Conservation (phyloP, 2,113 vertebrate genomes). For the Mustela nigripes region DNA sequence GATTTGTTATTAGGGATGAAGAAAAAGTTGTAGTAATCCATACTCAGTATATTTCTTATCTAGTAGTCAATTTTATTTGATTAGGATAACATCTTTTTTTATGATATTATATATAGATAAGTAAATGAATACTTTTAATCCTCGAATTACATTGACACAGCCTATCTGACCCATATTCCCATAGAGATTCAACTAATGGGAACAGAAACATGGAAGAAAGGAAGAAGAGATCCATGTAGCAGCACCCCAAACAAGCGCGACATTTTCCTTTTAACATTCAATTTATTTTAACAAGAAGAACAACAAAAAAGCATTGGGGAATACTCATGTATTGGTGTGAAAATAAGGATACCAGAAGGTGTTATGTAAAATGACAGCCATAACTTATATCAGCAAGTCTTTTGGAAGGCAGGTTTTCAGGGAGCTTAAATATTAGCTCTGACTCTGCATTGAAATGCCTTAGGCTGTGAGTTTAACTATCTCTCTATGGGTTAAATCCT, state of each 20-base stretch:
- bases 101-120: not conserved
- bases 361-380: not conserved
- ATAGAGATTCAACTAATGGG: not conserved
- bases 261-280: not conserved
- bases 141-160: not conserved
- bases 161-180: not conserved
- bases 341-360: not conserved
- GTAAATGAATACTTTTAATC: not conserved
- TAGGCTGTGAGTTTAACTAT: not conserved
- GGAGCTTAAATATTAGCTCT: not conserved
- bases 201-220: not conserved
- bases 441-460: not conserved
- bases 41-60: constrained; percentile 74
- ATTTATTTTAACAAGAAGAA: not conserved
- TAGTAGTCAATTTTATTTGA: not conserved
- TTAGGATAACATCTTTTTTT: not conserved
- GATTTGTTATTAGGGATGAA: constrained; percentile 78
- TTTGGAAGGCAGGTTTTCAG: not conserved
- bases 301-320: not conserved
- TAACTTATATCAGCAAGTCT: not conserved
- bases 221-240: not conserved
- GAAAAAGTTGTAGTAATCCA: constrained; percentile 78
- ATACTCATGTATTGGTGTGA: not conserved
- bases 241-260: not conserved
- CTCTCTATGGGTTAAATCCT: not conserved